Evolutionary conservation across 2,113 vertebrate genomes (phyloP), one percentile per base, ranked within the genome.

Genomic region (Laterallus jamaicensis): DNA sequence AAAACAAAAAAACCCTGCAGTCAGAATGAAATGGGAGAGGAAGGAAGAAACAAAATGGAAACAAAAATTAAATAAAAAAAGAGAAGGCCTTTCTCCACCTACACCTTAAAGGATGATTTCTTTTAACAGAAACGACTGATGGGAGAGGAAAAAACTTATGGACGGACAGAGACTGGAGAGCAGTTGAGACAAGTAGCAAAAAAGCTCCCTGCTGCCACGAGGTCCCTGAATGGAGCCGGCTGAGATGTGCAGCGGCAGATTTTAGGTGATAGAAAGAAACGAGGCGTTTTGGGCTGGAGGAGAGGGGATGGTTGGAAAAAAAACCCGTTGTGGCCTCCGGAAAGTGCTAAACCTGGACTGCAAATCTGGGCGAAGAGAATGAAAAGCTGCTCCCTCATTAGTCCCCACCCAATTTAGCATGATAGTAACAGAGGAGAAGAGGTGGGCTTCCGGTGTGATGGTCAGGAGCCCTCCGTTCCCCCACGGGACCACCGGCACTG

Each of bases 351-450:
- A n/a, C 22, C 59, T 73, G 60, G 77, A 5, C 50, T 29, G 31
- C 56, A 28, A 86, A 86, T 11, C 50, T 63, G 21, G 11, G 21
- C 35, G 13, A 62, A 55, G 32, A 17, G 55, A 63, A 40, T 3
- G 15, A 77, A 74, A 28, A 52, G 20, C 40, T n/a, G 15, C 22
- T 82, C 26, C 44, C 25, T 37, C 1, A 0, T 31, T 26, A 59
- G 31, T 40, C 15, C 50, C 5, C 35, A 39, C 11, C 18, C 18
- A 7, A 6, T 20, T 37, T 37, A 80, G 6, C 0, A 0, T 6
- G 71, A 40, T 42, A 40, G 9, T 11, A 19, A 5, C 0, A 52
- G 58, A 71, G 32, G 24, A 49, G 15, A 28, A 89, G 56, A 7
- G 2, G 35, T 13, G 21, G 32, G 29, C 35, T 74, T 64, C 28